Conservation (phyloP, 1,140 invertebrate genomes). For the Tetramorium alpestre region DNA sequence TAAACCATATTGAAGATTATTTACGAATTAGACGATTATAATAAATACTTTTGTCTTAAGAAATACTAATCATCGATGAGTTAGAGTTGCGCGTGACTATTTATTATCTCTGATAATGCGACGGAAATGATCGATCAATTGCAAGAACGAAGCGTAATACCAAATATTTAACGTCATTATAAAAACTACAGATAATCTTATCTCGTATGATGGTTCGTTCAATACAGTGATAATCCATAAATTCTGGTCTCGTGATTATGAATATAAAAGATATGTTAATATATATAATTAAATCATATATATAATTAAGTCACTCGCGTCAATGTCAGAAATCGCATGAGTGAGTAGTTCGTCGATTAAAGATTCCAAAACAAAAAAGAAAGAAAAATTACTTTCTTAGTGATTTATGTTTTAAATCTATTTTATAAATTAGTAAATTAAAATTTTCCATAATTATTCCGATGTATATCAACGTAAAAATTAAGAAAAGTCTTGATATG, state of each 20-base stretch:
- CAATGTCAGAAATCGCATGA: not conserved
- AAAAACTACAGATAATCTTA: constrained; percentile 35
- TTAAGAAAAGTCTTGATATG: not conserved
- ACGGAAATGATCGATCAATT: constrained; percentile 8
- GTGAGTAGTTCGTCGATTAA: not conserved
- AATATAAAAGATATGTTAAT: not conserved
- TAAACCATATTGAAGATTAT: not conserved
- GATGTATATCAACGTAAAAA: not conserved
- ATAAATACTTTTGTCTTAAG: not conserved
- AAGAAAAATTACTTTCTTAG: not conserved
- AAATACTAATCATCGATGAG: not conserved
- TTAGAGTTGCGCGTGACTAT: not conserved
- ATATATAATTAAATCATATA: not conserved
- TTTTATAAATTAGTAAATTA: not conserved
- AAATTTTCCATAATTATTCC: not conserved
- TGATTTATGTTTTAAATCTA: not conserved
- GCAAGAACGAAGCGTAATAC: not conserved
- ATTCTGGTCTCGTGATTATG: not conserved
- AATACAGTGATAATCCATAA: not conserved
- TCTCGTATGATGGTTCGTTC: not conserved
- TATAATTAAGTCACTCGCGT: not conserved
- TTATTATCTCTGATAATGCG: constrained; percentile 24
- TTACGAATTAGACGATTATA: not conserved
- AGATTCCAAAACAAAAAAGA: not conserved
- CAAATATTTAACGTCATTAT: constrained; percentile 21